Percentiles rank a stretch among this genome's conserved stretches.
phyloP scores from a whole-genome alignment of 2,797 vertebrate genomes.

The Okamejei kenojei region DNA sequence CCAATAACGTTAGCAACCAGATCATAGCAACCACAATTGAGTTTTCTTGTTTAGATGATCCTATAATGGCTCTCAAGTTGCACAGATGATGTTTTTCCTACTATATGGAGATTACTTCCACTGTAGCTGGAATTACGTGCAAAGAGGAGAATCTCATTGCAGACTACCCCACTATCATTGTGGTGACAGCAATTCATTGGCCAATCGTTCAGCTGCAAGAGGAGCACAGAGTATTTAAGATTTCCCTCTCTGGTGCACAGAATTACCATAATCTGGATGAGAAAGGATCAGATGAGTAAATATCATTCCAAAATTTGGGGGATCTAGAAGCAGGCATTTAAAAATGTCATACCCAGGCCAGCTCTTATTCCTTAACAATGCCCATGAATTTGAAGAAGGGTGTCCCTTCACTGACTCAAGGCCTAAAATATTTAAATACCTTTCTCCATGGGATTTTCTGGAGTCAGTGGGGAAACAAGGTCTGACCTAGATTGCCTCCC shows the following conservation, averaged over 20 bases:
- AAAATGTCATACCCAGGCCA: no score
- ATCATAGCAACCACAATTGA: not conserved
- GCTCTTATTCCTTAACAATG: no score
- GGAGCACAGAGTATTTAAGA: not conserved
- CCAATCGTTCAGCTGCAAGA: not conserved
- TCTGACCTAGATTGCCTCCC: no score
- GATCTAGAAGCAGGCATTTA: no score
- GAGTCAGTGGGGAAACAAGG: no score
- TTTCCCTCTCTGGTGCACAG: not conserved
- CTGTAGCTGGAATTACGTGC: not conserved
- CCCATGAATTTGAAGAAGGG: no score
- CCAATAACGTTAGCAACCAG: not conserved
- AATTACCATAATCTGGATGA: not conserved
- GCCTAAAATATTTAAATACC: no score
- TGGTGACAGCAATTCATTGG: not conserved
- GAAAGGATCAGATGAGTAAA: not conserved
- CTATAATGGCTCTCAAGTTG: not conserved
- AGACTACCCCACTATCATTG: not conserved
- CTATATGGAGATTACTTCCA: not conserved
- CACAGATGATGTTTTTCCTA: not conserved
- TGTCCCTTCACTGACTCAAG: no score
- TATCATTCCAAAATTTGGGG: no score
- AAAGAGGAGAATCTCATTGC: not conserved
- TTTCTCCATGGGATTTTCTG: no score
- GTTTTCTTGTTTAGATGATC: not conserved